These are phyloP conservation scores for Dilophus febrilis DNA, from an alignment of 2,888 invertebrate species.

Conservation along the genomic window DNA sequence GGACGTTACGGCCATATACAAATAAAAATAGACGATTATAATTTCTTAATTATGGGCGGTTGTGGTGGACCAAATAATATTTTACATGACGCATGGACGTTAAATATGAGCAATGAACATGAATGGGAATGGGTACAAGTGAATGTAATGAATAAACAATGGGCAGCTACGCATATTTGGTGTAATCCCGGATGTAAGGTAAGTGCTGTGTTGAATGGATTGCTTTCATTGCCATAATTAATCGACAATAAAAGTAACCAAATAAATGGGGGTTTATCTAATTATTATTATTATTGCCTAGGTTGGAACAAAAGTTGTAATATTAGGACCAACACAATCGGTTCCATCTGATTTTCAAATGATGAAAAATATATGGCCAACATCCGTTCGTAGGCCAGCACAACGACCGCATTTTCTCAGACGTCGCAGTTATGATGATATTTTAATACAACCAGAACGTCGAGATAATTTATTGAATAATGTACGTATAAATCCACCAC, in stretches of 20 bases:
- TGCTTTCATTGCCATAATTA: no score
- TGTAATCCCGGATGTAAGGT: constrained; percentile 73
- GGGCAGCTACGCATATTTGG: constrained; percentile 78
- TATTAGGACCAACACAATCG: constrained; percentile 34
- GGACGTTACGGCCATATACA: constrained; percentile 90
- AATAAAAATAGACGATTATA: constrained; percentile 56
- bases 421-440: background rate
- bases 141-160: constrained; percentile 55
- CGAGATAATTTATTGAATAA: background rate
- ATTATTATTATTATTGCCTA: constrained; percentile 16
- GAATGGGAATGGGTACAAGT: constrained; percentile 62
- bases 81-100: constrained; percentile 80
- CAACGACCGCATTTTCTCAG: background rate
- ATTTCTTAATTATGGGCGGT: constrained; percentile 69
- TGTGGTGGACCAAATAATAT: constrained; percentile 75
- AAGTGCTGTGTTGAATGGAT: background rate
- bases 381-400: constrained; percentile 9
- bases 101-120: constrained; percentile 51
- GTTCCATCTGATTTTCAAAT: constrained; percentile 28
- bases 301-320: constrained; percentile 59
- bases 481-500: background rate
- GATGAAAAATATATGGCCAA: constrained; percentile 22
- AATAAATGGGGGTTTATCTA: no score
- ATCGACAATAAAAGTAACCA: no score
- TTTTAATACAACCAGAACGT: background rate